Evolutionary conservation across 2,797 vertebrate species (phyloP).

Genomic region (Mormyrus proboscirostris): DNA sequence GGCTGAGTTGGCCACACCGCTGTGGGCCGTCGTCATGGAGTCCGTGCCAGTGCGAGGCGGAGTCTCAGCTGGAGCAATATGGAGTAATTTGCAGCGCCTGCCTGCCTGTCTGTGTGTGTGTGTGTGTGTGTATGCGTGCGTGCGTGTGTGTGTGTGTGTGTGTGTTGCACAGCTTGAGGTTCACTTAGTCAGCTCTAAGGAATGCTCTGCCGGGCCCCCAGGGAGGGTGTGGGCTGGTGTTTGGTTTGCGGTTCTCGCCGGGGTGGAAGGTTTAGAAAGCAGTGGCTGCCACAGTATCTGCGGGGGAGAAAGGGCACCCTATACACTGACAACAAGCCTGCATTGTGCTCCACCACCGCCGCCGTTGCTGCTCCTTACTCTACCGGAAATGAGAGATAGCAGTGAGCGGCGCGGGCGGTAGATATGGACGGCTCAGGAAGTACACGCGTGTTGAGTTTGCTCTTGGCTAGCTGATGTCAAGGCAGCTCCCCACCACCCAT

Average conservation of each 20-base stretch:
- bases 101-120: slow-evolving; percentile 6
- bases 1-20: neutral
- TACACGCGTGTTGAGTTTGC: slow-evolving; percentile 14
- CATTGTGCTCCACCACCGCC: slow-evolving; percentile 29
- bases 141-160: neutral
- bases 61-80: neutral
- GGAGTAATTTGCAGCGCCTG: neutral
- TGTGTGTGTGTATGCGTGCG: neutral
- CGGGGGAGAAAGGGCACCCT: slow-evolving; percentile 52
- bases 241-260: slow-evolving; percentile 63
- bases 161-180: slow-evolving; percentile 27
- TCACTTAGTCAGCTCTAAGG: slow-evolving; percentile 56
- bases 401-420: neutral
- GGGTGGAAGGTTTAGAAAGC: slow-evolving; percentile 51
- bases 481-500: neutral
- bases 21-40: neutral
- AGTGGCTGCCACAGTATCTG: slow-evolving; percentile 38
- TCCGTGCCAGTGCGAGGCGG: neutral
- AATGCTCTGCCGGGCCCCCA: slow-evolving; percentile 58
- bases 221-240: slow-evolving; percentile 62
- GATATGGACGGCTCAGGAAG: slow-evolving; percentile 17
- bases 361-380: slow-evolving; percentile 9
- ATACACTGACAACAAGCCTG: slow-evolving; percentile 32
- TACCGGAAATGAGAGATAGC: slow-evolving; percentile 10
- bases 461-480: slow-evolving; percentile 21